These are phyloP conservation scores for Felis catus DNA, from an alignment of 2,113 vertebrate species.

Conservation along the genomic window F.catus_Fca126_mat1.0 CM031423.1:15743001-15743500, in stretches of 20 bases:
- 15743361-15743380: neutral
- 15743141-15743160: neutral
- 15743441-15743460: no score
- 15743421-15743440: neutral
- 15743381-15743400: neutral
- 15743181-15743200: neutral
- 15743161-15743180: neutral
- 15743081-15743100: neutral
- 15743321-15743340: neutral
- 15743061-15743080: neutral
- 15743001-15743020: neutral
- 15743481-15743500: neutral
- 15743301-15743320: neutral
- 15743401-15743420: neutral
- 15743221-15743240: neutral
- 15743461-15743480: no score
- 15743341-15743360: neutral
- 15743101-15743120: neutral
- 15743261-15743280: neutral
- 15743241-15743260: neutral
- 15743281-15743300: neutral
- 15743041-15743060: neutral
- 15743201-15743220: neutral
- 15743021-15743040: neutral
- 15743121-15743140: neutral